Percentiles rank a stretch among this genome's conserved stretches.
phyloP scores from a whole-genome alignment of 2,797 vertebrate species.

The Bovichtus diacanthus region DNA sequence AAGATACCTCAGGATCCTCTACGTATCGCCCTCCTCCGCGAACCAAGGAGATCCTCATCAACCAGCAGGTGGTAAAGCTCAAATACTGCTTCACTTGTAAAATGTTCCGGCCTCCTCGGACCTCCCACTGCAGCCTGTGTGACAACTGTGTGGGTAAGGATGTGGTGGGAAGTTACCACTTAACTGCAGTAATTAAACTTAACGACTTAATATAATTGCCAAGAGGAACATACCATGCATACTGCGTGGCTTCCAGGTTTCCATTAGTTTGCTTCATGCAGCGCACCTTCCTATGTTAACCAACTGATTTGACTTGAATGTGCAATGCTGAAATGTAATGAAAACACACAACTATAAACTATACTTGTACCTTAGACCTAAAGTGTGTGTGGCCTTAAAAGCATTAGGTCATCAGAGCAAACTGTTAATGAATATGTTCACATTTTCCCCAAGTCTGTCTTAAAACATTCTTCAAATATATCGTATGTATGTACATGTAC shows the following conservation, averaged over 20 bases:
- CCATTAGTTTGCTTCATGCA: not conserved
- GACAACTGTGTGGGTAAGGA: conserved; percentile 98
- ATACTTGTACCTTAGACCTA: not conserved
- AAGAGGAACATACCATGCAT: not conserved
- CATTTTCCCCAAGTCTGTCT: not conserved
- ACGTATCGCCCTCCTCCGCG: conserved; percentile 93
- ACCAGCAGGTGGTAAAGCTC: conserved; percentile 94
- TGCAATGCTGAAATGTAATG: not conserved
- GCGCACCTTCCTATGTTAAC: not conserved
- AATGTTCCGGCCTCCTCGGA: conserved; percentile 96
- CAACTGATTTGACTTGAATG: not conserved
- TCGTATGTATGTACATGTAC: not conserved
- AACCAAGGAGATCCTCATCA: conserved; percentile 95
- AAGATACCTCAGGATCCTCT: conserved; percentile 93
- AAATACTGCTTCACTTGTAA: conserved; percentile 99
- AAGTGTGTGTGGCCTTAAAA: not conserved
- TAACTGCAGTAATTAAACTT: not conserved
- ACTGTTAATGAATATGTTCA: not conserved
- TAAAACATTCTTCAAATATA: not conserved
- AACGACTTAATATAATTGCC: not conserved
- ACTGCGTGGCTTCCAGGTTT: not conserved
- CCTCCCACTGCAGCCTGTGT: conserved; percentile 97
- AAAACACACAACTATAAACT: not conserved
- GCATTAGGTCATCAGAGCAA: not conserved
- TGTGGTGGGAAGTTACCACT: conserved; percentile 8